Conservation (phyloP, 2,888 invertebrate species). For the Diarsia brunnea region DNA sequence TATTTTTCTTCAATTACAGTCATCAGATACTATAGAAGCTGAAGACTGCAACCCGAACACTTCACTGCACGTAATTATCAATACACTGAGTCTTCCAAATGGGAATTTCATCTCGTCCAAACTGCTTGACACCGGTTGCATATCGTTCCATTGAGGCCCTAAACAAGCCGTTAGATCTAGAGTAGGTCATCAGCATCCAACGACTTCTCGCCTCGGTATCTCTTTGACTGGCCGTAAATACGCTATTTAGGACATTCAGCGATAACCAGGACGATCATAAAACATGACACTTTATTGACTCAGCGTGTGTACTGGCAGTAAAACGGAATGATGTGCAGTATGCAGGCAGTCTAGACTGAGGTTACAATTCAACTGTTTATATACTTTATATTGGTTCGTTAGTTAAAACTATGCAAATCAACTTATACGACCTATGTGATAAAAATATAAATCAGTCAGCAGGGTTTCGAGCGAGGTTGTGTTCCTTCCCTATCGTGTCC, state of each 20-base stretch:
- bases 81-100: slow-evolving; percentile 20
- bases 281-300: slow-evolving; percentile 47
- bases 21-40: not conserved
- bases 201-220: slow-evolving; percentile 26
- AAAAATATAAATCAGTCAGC: not conserved
- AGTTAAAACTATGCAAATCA: not conserved
- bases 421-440: no score
- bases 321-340: slow-evolving; percentile 7
- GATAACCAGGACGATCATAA: slow-evolving; percentile 36
- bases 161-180: slow-evolving; percentile 33
- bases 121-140: slow-evolving; percentile 17
- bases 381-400: not conserved
- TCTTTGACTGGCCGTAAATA: slow-evolving; percentile 42
- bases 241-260: slow-evolving; percentile 41
- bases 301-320: slow-evolving; percentile 11
- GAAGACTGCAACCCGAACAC: no score
- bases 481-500: not conserved
- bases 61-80: not conserved
- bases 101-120: slow-evolving; percentile 18
- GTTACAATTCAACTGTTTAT: not conserved
- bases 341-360: not conserved
- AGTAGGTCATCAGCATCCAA: slow-evolving; percentile 42
- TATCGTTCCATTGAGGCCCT: slow-evolving; percentile 8
- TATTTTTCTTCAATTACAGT: not conserved
- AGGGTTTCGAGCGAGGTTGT: not conserved